Conservation (phyloP, 2,797 vertebrate species). For the Crenichthys baileyi region DNA sequence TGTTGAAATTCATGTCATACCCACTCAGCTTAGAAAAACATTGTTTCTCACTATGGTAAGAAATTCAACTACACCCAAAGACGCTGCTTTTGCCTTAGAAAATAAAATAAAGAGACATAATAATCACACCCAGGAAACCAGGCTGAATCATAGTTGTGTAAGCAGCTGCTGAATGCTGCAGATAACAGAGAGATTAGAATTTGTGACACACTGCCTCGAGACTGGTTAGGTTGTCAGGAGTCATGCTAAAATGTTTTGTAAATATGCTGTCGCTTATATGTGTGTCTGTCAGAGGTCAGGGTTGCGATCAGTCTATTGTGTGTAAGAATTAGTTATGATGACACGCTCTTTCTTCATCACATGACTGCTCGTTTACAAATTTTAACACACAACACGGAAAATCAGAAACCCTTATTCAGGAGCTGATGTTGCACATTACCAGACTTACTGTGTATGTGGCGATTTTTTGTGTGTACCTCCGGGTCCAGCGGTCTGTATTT, state of each 20-base stretch:
- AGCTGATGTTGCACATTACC: conserved; percentile 16
- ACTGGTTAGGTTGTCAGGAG: conserved; percentile 29
- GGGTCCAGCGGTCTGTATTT: conserved; percentile 36
- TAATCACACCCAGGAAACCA: conserved; percentile 15
- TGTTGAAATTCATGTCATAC: not conserved
- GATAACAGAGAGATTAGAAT: conserved; percentile 45
- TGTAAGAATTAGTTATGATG: conserved; percentile 3
- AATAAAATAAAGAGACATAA: conserved; percentile 11
- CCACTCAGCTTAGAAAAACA: not conserved
- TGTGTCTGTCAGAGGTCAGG: conserved; percentile 23
- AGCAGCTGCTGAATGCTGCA: conserved; percentile 25
- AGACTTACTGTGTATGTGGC: conserved; percentile 8
- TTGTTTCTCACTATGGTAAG: not conserved
- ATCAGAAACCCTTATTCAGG: conserved; percentile 28
- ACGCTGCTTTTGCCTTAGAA: not conserved
- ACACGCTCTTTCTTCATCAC: conserved; percentile 52
- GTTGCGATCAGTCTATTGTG: conserved; percentile 17
- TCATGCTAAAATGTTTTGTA: conserved; percentile 25
- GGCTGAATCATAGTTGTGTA: not conserved
- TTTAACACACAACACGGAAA: not conserved
- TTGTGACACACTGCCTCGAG: conserved; percentile 21
- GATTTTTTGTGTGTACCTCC: conserved; percentile 50
- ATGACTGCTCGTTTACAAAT: conserved; percentile 11
- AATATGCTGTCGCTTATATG: conserved; percentile 15
- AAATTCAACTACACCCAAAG: not conserved